These are phyloP conservation scores for Pedetes capensis DNA, from an alignment of 2,113 vertebrate genomes.

Conservation along the genomic window DNA sequence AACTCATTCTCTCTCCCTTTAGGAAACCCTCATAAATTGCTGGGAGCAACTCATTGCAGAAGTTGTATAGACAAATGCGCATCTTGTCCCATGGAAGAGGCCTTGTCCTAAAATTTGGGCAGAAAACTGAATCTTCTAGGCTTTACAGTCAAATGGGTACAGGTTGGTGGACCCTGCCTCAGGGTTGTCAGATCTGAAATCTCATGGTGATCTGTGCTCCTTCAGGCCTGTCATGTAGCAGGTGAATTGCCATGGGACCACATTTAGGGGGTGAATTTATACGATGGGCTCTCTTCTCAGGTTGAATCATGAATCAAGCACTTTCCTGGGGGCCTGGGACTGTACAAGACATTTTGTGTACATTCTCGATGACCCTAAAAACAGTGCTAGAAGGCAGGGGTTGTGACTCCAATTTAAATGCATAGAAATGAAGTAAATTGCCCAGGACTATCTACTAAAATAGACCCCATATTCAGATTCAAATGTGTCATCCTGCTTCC, in stretches of 20 bases:
- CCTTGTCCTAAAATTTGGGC: no score
- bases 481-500: not conserved
- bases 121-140: no score
- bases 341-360: not conserved
- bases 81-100: no score
- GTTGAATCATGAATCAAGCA: not conserved
- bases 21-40: no score
- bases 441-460: not conserved
- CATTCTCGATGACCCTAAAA: not conserved
- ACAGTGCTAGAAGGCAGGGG: not conserved
- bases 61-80: no score
- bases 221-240: not conserved
- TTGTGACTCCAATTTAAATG: conserved; percentile 24
- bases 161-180: not conserved
- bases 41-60: no score
- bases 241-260: not conserved
- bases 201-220: not conserved
- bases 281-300: not conserved
- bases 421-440: not conserved
- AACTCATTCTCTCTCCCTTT: no score
- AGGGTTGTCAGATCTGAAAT: not conserved
- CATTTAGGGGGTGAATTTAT: not conserved
- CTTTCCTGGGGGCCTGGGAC: not conserved
- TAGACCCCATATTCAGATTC: not conserved
- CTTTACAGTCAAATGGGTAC: no score